Conservation (phyloP, 2,797 vertebrate species). For the Bradypodion pumilum region DNA sequence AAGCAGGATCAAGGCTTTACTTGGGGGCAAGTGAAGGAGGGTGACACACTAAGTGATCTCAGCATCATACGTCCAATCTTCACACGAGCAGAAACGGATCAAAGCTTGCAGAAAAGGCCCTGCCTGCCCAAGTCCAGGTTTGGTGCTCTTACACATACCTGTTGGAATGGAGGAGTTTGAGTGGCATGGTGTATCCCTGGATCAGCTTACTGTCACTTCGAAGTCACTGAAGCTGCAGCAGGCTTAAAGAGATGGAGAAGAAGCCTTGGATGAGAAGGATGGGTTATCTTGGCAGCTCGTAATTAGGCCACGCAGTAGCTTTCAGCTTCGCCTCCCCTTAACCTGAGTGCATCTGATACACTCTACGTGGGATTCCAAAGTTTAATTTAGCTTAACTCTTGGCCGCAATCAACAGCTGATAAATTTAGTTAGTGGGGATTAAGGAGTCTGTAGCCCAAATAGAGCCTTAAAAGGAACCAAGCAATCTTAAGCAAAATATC, state of each 20-base stretch:
- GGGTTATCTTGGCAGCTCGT: conserved; percentile 24
- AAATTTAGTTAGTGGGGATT: conserved; percentile 79
- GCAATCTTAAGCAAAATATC: conserved; percentile 43
- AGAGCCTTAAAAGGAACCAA: conserved; percentile 77
- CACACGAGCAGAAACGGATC: too few species aligned
- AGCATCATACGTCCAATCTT: too few species aligned
- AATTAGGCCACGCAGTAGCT: conserved; percentile 54
- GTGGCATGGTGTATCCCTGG: background rate
- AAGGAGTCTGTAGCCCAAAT: conserved; percentile 70
- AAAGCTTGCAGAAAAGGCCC: too few species aligned
- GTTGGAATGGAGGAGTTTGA: background rate
- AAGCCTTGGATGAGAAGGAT: conserved; percentile 5
- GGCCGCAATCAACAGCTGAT: conserved; percentile 74
- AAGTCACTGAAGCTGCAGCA: conserved; percentile 21
- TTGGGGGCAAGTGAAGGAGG: too few species aligned
- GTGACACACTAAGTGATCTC: too few species aligned
- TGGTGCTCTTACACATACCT: background rate
- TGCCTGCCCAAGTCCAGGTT: background rate
- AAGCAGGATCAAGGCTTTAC: too few species aligned
- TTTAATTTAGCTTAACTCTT: conserved; percentile 83
- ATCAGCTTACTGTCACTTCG: conserved; percentile 1
- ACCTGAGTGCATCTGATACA: conserved; percentile 70
- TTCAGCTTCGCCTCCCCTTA: conserved; percentile 51
- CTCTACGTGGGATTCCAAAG: conserved; percentile 66
- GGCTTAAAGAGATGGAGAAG: conserved; percentile 24